A percentile compares a stretch with the other conserved stretches of the same genome.
Evolutionary conservation across 53 echinoderm and acorn worm species (phyloP).

Genomic region (Holothuria scabra): DNA sequence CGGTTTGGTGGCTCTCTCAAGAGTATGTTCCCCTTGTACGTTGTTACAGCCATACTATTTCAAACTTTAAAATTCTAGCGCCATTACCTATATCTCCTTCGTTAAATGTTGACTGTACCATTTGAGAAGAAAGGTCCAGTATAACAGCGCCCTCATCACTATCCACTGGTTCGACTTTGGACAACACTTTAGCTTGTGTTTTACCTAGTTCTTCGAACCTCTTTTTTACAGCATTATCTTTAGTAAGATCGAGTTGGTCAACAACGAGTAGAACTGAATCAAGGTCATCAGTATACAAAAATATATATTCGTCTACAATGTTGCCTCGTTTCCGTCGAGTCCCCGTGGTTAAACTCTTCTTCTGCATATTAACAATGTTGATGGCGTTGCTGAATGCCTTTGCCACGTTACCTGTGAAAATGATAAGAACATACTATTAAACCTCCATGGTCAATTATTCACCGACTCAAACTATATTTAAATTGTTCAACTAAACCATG

Average conservation of each 20-base stretch:
- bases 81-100: conserved; percentile 10
- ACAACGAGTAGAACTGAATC: conserved; percentile 3
- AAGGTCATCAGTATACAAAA: background rate
- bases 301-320: background rate
- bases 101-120: conserved; percentile 4
- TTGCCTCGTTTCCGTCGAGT: background rate
- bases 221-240: background rate
- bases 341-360: background rate
- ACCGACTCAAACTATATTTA: no score
- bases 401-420: conserved; percentile 16
- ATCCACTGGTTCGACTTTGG: background rate
- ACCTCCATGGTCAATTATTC: no score
- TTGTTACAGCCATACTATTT: no score
- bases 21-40: no score
- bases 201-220: background rate
- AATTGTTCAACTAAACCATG: no score
- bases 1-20: no score
- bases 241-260: background rate
- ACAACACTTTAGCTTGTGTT: background rate
- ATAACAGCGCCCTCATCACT: conserved; percentile 28
- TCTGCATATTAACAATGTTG: conserved; percentile 22
- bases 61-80: background rate
- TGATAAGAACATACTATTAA: no score
- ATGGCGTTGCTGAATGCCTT: conserved; percentile 34
- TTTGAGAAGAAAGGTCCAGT: conserved; percentile 26